A percentile compares a stretch with the other conserved stretches of the same genome.
Conservation (phyloP, 2,113 vertebrate species). For the Alouatta palliata region DNA sequence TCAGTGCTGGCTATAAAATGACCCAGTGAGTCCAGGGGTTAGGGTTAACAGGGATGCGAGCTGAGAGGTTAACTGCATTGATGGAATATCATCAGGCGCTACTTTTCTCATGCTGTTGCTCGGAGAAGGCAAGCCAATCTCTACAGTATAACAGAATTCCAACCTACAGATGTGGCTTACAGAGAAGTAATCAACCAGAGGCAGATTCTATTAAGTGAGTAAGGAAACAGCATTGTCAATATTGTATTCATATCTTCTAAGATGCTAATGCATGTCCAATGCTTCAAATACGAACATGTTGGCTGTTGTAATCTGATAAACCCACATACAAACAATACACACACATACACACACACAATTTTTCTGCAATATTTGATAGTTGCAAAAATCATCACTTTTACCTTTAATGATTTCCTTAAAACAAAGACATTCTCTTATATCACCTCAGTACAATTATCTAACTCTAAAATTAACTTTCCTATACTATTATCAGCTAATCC, state of each 20-base stretch:
- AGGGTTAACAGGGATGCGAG: background rate
- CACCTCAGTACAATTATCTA: background rate
- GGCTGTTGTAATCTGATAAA: background rate
- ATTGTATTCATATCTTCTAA: background rate
- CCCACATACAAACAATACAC: background rate
- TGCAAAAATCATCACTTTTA: background rate
- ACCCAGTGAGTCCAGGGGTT: background rate
- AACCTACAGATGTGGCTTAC: background rate
- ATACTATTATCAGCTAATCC: background rate
- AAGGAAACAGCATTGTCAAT: background rate
- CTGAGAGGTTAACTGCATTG: background rate
- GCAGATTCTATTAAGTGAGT: background rate
- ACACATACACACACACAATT: background rate
- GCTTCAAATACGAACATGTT: slow-evolving; percentile 26
- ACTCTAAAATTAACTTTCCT: slow-evolving; percentile 15
- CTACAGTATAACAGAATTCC: background rate
- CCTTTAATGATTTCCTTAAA: slow-evolving; percentile 8
- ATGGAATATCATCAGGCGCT: background rate
- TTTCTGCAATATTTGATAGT: slow-evolving; percentile 26
- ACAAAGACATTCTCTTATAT: background rate
- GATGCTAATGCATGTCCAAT: background rate
- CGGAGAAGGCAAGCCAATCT: background rate
- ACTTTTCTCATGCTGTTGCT: background rate
- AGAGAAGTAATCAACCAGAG: slow-evolving; percentile 7
- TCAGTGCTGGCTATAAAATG: slow-evolving; percentile 2